Percentiles rank a stretch among this genome's conserved stretches.
Conservation (phyloP, 2,797 vertebrate genomes). For the Jordanella pulchra region DNA sequence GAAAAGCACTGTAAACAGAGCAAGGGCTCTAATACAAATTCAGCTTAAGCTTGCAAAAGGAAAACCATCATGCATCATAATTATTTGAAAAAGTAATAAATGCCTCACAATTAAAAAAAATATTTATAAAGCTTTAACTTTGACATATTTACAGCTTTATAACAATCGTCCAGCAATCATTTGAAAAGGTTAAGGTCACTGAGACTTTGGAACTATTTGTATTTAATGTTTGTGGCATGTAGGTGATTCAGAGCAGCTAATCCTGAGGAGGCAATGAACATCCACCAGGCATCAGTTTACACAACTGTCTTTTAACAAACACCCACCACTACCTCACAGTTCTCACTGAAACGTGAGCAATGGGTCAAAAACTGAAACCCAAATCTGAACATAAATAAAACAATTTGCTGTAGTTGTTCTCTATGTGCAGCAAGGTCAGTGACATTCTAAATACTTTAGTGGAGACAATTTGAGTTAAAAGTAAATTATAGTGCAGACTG, state of each 20-base stretch:
- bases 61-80: neutral
- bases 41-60: neutral
- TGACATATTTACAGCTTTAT: neutral
- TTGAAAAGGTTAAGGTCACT: constrained; percentile 34
- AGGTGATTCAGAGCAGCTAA: constrained; percentile 45
- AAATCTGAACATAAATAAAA: constrained; percentile 3
- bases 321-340: constrained; percentile 36
- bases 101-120: neutral
- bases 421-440: constrained; percentile 1
- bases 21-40: neutral
- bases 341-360: constrained; percentile 30
- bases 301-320: constrained; percentile 53
- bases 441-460: constrained; percentile 1
- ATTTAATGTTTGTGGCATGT: constrained; percentile 40
- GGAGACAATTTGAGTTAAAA: constrained; percentile 6
- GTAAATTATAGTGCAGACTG: constrained; percentile 19
- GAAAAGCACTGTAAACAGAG: neutral
- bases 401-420: constrained; percentile 2
- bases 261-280: constrained; percentile 47
- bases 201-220: constrained; percentile 19
- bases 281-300: constrained; percentile 61
- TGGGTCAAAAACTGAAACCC: constrained; percentile 14
- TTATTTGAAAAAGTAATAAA: neutral
- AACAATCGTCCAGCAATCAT: constrained; percentile 1
- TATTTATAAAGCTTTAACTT: neutral